Base-by-base conservation (phyloP, 2,888 invertebrate genomes). In the Cremastobaeus sp. region DNA sequence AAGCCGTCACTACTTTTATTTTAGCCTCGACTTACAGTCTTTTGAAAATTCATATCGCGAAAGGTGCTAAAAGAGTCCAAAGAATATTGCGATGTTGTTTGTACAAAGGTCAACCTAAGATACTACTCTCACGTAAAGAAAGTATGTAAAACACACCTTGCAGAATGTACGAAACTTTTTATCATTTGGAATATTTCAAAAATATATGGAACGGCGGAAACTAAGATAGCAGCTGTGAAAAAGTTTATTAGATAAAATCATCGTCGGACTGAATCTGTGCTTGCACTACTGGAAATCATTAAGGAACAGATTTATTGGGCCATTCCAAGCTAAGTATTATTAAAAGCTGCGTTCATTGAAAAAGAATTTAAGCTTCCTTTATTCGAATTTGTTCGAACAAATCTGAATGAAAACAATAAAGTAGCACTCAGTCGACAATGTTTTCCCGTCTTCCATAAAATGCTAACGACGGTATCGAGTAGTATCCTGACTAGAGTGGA, bases 1-100 rank as follows among this genome's bases (percentile, higher is more conserved):
- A 64, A 68, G 71, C 64, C 71, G 15, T 59, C 71, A 50, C 64
- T 45, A 47, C 70, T 57, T 71, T 57, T 52, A 64, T 60, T 64
- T 52, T 45, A 50, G 55, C 50, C 57, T 64, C 55, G 50, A 55
- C 64, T 64, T 57, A 45, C 47, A 50, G 41, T 57, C 70, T 71
- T 71, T 71, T 64, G 57, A 64, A 71, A 71, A 71, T 57, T 64
- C 70, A 71, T 64, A 71, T 50, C 45, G 43, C 47, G 9, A 55
- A 25, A 71, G 32, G 14, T 15, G 35, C 32, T 55, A 21, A 70
- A 70, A 70, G 32, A 64, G 50, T 41, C 15, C 9, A 43, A 50
- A 64, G 35, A 50, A 64, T 18, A 60, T 48, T 62, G 43, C 43
- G 15, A 48, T 64, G 57, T 18, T 64, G 28, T 17, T 15, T 15